Percentiles rank a stretch among this genome's conserved stretches.
Evolutionary conservation across 2,113 vertebrate genomes (phyloP).

Genomic region (Todiramphus chloris): DNA sequence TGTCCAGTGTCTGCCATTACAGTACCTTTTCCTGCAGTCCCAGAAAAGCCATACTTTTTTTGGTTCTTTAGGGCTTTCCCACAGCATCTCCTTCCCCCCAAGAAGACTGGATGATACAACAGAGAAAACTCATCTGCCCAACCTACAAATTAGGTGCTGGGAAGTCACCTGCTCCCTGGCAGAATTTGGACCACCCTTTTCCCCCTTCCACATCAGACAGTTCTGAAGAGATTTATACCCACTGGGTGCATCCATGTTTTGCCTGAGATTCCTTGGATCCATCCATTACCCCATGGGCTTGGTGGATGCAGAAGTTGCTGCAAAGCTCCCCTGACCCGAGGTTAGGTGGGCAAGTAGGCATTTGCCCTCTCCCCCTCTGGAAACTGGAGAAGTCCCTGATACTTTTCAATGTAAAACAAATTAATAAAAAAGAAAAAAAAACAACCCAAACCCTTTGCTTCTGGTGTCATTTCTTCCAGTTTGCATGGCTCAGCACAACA

Average conservation of each 20-base stretch:
- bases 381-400: background rate
- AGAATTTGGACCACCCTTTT: background rate
- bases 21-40: background rate
- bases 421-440: background rate
- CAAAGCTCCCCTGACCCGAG: rapidly evolving
- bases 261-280: background rate
- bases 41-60: background rate
- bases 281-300: background rate
- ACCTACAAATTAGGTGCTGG: background rate
- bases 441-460: background rate
- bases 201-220: background rate
- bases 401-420: background rate
- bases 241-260: background rate
- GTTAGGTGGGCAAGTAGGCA: rapidly evolving
- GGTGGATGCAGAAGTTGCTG: background rate
- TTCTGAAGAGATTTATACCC: background rate
- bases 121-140: background rate
- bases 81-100: background rate
- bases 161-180: background rate
- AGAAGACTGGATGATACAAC: background rate
- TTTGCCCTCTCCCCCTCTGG: background rate
- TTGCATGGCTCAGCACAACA: background rate
- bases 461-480: background rate
- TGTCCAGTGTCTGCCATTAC: background rate
- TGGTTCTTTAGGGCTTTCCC: background rate